Evolutionary conservation across 2,888 invertebrate genomes (phyloP).

Genomic region (Scotopteryx bipunctaria): DNA sequence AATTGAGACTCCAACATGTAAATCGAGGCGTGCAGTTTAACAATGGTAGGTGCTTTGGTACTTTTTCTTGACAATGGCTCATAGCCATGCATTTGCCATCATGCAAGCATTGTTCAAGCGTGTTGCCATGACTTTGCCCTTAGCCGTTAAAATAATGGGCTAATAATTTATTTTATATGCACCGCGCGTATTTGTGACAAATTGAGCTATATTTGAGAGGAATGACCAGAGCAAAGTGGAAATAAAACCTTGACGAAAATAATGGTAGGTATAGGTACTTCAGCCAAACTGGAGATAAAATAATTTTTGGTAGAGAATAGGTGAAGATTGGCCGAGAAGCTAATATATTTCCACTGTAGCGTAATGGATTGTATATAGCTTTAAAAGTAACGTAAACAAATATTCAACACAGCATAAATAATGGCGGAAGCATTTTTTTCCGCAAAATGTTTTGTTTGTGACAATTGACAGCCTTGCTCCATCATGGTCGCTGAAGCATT

Average conservation of each 20-base stretch:
- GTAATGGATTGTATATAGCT: too few relatives aligned
- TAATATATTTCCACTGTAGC: too few relatives aligned
- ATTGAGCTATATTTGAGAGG: slow-evolving; percentile 4
- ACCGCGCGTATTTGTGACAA: slow-evolving; percentile 5
- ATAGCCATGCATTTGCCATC: slow-evolving; percentile 20
- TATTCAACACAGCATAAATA: too few relatives aligned
- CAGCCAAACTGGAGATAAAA: too few relatives aligned
- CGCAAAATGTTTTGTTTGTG: slow-evolving; percentile 5
- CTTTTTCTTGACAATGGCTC: slow-evolving; percentile 22
- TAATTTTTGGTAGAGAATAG: too few relatives aligned
- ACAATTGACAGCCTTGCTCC: slow-evolving; percentile 6
- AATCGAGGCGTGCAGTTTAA: slow-evolving; percentile 26
- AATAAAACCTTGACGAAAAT: too few relatives aligned
- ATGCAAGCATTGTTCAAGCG: slow-evolving; percentile 32
- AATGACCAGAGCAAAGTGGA: background rate
- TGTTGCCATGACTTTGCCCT: slow-evolving; percentile 28
- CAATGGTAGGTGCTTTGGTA: slow-evolving; percentile 28
- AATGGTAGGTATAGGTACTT: too few relatives aligned
- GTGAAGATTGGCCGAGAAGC: too few relatives aligned
- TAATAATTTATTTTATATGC: slow-evolving; percentile 49
- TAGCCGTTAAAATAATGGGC: slow-evolving; percentile 40
- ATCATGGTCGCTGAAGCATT: slow-evolving; percentile 11
- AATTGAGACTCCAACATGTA: slow-evolving; percentile 31
- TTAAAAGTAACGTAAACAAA: too few relatives aligned
- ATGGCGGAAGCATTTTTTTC: slow-evolving; percentile 20